Percentiles rank a stretch among this genome's conserved stretches.
These are phyloP conservation scores for Acropternis orthonyx DNA, from an alignment of 2,797 vertebrate species.

Conservation along the genomic window DNA sequence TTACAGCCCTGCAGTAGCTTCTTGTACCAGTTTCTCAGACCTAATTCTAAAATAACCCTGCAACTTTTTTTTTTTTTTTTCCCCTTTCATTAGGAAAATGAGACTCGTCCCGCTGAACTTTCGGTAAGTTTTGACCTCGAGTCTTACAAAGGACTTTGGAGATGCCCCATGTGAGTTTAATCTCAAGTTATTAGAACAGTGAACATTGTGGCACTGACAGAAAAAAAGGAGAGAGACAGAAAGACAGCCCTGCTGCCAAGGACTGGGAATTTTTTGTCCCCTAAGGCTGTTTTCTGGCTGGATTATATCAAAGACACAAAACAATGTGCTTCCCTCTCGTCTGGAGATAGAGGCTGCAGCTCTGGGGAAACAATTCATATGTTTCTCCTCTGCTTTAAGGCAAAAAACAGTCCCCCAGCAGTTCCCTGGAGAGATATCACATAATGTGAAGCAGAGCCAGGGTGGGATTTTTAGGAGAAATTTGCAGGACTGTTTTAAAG, in stretches of 20 bases:
- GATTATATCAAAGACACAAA: slow-evolving; percentile 53
- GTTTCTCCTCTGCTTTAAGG: slow-evolving; percentile 9
- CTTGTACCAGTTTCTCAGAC: slow-evolving; percentile 70
- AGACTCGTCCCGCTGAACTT: slow-evolving; percentile 50
- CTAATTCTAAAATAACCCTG: slow-evolving; percentile 69
- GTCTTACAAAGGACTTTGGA: slow-evolving; percentile 58
- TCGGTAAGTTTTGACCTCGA: slow-evolving; percentile 56
- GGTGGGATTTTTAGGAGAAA: slow-evolving; percentile 45
- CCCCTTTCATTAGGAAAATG: slow-evolving; percentile 34
- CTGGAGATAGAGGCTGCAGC: slow-evolving; percentile 38
- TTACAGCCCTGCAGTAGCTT: slow-evolving; percentile 32
- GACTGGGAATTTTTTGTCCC: neutral
- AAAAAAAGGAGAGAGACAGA: neutral
- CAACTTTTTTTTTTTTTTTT: slow-evolving; percentile 30
- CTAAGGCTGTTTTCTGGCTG: slow-evolving; percentile 49
- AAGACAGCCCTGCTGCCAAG: slow-evolving; percentile 35
- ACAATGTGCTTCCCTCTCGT: slow-evolving; percentile 55
- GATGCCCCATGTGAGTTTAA: slow-evolving; percentile 32
- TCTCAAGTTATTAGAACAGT: slow-evolving; percentile 43
- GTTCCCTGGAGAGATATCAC: slow-evolving; percentile 25
- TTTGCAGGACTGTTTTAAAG: slow-evolving; percentile 4
- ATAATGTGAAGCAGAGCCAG: slow-evolving; percentile 36
- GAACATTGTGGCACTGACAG: slow-evolving; percentile 7
- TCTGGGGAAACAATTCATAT: slow-evolving; percentile 50
- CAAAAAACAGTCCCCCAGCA: neutral